A percentile compares a stretch with the other conserved stretches of the same genome.
Conservation (phyloP, 2,888 invertebrate species). For the Halocaridina rubra region DNA sequence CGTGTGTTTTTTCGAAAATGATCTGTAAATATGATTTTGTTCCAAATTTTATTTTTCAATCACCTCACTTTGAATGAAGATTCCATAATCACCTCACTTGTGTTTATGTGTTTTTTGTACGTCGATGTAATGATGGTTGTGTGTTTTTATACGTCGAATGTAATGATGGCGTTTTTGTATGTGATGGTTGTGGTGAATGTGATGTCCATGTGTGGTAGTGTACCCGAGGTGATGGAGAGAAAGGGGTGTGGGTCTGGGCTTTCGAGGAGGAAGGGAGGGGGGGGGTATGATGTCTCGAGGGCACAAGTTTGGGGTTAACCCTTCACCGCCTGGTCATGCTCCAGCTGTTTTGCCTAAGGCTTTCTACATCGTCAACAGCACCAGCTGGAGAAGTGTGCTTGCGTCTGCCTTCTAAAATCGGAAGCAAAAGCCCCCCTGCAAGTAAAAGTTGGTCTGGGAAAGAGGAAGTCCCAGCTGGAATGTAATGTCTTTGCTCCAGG, state of each 20-base stretch:
- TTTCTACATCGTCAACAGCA: background rate
- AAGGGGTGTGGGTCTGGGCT: background rate
- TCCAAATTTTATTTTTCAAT: too few species aligned
- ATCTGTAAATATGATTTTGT: too few species aligned
- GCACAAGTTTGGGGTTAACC: background rate
- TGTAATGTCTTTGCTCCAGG: background rate
- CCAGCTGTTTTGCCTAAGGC: background rate
- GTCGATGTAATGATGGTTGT: too few species aligned
- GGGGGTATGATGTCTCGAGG: background rate
- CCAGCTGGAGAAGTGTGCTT: background rate
- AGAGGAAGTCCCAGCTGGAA: background rate
- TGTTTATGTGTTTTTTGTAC: too few species aligned
- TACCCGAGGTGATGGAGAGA: constrained; percentile 24
- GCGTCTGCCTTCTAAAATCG: background rate
- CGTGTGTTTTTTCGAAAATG: too few species aligned
- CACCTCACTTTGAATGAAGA: too few species aligned
- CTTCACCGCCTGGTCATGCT: background rate
- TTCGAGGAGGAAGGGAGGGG: background rate
- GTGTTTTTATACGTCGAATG: background rate
- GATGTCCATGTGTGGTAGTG: constrained; percentile 37
- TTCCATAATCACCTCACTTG: too few species aligned
- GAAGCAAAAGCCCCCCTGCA: background rate
- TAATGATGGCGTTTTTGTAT: background rate
- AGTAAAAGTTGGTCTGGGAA: background rate
- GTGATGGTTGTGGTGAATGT: background rate